Base-by-base conservation (phyloP, 2,113 vertebrate species). In the Chaenogobius annularis region DNA sequence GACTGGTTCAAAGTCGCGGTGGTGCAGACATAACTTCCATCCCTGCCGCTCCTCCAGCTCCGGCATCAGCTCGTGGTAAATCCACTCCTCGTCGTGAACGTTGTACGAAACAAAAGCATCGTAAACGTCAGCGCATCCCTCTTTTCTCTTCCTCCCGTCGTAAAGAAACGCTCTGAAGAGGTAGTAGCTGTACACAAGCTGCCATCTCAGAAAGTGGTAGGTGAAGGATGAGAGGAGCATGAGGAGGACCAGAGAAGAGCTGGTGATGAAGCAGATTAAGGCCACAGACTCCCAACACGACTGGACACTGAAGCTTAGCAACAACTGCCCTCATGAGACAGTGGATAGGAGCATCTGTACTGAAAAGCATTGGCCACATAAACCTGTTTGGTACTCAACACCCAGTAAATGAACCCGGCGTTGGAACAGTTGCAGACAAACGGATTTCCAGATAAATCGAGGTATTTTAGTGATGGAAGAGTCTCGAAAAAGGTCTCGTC, bases 61-160 rank as follows among this genome's bases (percentile, higher is more conserved):
- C 3, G 93, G 93, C 47, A 94, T 7, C 50, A 94, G 81, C 55
- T 92, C 65, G 13, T 61, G 12, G 14, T 91, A 69, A 55, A 95
- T 91, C 93, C 92, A 94, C n/a, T 66, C 65, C 71, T 95, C 93
- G 44, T 94, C 93, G 0, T 88, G 66, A 58, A 13, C 8, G 37
- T 93, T 94, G 62, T 94, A 95, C 37, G 93, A 95, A 74, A 94
- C 76, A 13, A 95, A 94, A 19, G 93, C 92, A 0, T 95, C 93
- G 3, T 94, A 95, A 62, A 82, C 78, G 22, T 76, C 4, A 0
- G 37, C n/a, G 63, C 15, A 66, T 72, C 55, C 26, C 31, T 9
- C 85, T 46, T 81, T 79, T 46, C 66, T 86, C 17, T 77, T 26
- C 63, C 83, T 91, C 37, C 20, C 68, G 3, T 95, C 86, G 20